phyloP scores from a whole-genome alignment of 2,113 vertebrate genomes.

The Kryptolebias marmoratus region DNA sequence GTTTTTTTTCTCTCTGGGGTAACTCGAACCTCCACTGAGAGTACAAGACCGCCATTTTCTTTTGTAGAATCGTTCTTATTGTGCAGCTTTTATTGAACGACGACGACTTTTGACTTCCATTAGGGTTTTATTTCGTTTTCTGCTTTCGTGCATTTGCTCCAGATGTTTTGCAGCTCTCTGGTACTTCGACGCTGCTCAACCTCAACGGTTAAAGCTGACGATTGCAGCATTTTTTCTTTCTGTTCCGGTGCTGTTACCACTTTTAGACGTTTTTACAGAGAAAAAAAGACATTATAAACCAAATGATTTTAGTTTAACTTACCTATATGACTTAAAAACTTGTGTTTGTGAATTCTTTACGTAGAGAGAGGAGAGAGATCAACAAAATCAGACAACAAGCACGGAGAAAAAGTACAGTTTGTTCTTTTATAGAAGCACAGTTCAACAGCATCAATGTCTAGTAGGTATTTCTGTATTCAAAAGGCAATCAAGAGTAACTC shows the following conservation, averaged over 20 bases:
- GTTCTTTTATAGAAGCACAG: not conserved
- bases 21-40: constrained; percentile 37
- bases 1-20: constrained; percentile 47
- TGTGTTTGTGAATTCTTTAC: not conserved
- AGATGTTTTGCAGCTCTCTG: constrained; percentile 4
- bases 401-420: not conserved
- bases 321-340: not conserved
- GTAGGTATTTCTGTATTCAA: constrained; percentile 11
- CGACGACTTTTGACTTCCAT: constrained; percentile 6
- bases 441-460: constrained; percentile 4
- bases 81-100: not conserved
- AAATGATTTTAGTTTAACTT: not conserved
- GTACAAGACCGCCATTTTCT: constrained; percentile 32
- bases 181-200: not conserved
- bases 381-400: not conserved
- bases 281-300: not conserved
- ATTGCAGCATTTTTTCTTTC: too few relatives aligned
- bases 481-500: constrained; percentile 8
- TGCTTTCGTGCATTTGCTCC: constrained; percentile 13
- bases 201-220: not conserved
- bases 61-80: constrained; percentile 20
- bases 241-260: too few relatives aligned
- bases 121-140: constrained; percentile 34
- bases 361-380: not conserved
- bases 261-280: too few relatives aligned